Percentiles rank a stretch among this genome's conserved stretches.
phyloP scores from a whole-genome alignment of 2,797 vertebrate genomes.

The Sternarchorhynchus goeldii region DNA sequence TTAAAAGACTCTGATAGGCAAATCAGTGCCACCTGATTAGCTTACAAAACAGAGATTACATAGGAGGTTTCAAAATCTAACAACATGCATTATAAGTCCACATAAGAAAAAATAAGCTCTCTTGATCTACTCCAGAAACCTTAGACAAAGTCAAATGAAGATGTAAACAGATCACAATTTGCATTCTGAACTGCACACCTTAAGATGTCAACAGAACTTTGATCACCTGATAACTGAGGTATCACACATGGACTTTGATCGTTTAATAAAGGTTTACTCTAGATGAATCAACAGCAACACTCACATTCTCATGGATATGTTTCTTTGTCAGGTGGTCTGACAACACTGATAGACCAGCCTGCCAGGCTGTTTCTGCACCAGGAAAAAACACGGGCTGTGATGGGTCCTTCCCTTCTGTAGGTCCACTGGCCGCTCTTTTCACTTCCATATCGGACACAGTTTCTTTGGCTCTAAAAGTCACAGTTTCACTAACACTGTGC shows the following conservation, averaged over 20 bases:
- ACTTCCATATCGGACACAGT: neutral
- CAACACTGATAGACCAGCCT: conserved; percentile 28
- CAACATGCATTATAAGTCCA: neutral
- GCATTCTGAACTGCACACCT: conserved; percentile 14
- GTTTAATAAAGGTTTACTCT: neutral
- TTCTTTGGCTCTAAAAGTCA: neutral
- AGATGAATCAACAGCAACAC: conserved; percentile 22
- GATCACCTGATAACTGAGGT: conserved; percentile 44
- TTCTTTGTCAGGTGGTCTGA: conserved; percentile 53
- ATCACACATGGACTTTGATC: conserved; percentile 48
- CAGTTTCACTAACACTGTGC: neutral
- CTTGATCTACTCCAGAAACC: neutral
- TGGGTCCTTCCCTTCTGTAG: conserved; percentile 29
- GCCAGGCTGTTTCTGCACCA: conserved; percentile 6
- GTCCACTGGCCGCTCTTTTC: conserved; percentile 9
- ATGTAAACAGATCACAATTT: conserved; percentile 15
- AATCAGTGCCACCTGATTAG: neutral
- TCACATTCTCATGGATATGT: conserved; percentile 65
- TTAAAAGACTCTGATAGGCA: neutral
- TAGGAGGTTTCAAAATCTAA: no score
- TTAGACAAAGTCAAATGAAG: neutral
- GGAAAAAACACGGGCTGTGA: neutral
- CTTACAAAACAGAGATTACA: no score
- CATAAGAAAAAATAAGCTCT: neutral
- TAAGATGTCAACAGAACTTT: conserved; percentile 45